phyloP scores from a whole-genome alignment of 2,888 invertebrate genomes.

The Lithosia quadra region DNA sequence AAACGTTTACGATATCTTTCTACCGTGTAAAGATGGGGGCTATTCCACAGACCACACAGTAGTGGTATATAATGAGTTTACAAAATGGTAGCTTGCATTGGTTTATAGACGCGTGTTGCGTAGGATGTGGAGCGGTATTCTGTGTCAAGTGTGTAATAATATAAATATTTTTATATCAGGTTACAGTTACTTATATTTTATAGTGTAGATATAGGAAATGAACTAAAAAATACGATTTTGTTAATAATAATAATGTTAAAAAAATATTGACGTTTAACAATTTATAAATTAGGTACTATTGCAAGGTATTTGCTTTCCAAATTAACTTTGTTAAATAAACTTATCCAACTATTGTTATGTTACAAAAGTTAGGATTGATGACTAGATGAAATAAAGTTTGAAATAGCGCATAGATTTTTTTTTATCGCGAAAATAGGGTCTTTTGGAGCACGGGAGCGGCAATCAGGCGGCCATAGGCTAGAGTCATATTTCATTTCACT shows the following conservation, averaged over 20 bases:
- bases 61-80: slow-evolving; percentile 14
- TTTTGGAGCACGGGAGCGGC: too few species aligned
- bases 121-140: slow-evolving; percentile 14
- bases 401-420: too few species aligned
- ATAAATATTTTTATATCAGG: slow-evolving; percentile 17
- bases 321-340: not conserved
- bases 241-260: not conserved
- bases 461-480: too few species aligned
- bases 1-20: not conserved
- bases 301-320: not conserved
- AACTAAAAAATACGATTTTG: not conserved
- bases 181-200: slow-evolving; percentile 12
- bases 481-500: too few species aligned
- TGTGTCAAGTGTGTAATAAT: slow-evolving; percentile 13
- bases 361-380: too few species aligned
- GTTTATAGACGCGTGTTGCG: slow-evolving; percentile 6
- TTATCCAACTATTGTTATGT: too few species aligned
- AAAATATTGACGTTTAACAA: not conserved
- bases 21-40: not conserved
- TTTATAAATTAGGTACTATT: not conserved
- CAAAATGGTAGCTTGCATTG: slow-evolving; percentile 8
- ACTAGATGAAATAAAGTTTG: too few species aligned
- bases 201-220: not conserved
- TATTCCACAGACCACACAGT: slow-evolving; percentile 12
- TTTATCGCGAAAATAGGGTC: too few species aligned